Percentiles rank a stretch among this genome's conserved stretches.
These are phyloP conservation scores for Synanthedon myopaeformis DNA, from an alignment of 2,888 invertebrate genomes.

Conservation along the genomic window DNA sequence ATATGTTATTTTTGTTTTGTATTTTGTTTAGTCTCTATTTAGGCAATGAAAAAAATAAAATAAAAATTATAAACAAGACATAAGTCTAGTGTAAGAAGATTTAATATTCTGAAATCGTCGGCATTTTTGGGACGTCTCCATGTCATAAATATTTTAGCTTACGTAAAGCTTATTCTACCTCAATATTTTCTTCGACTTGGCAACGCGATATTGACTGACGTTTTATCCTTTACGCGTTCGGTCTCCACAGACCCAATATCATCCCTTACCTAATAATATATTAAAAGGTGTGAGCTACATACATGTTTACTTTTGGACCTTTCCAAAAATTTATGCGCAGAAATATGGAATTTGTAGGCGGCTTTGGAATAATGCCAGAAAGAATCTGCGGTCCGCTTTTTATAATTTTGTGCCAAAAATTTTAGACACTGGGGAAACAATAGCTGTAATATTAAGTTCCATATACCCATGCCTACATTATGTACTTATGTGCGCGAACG, in stretches of 20 bases:
- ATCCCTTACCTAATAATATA: not conserved
- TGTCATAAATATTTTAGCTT: too few species aligned
- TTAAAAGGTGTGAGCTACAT: not conserved
- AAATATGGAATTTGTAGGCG: not conserved
- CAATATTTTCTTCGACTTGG: conserved; percentile 5
- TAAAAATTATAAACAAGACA: too few species aligned
- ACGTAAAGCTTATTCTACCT: not conserved
- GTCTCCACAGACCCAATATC: not conserved
- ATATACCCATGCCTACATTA: too few species aligned
- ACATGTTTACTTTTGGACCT: not conserved
- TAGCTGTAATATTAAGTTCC: too few species aligned
- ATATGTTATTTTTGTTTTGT: too few species aligned
- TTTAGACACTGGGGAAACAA: too few species aligned
- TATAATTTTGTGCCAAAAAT: not conserved
- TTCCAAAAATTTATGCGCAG: not conserved
- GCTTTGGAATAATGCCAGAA: not conserved
- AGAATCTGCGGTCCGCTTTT: not conserved
- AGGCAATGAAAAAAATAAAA: too few species aligned
- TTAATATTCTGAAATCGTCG: too few species aligned
- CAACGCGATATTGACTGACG: not conserved
- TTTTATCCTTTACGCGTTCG: not conserved
- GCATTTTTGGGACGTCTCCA: too few species aligned
- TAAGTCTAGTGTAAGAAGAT: too few species aligned
- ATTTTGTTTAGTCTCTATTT: too few species aligned
- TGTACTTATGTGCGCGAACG: too few species aligned